phyloP scores from a whole-genome alignment of 2,113 vertebrate species.

The Gulo gulo region DNA sequence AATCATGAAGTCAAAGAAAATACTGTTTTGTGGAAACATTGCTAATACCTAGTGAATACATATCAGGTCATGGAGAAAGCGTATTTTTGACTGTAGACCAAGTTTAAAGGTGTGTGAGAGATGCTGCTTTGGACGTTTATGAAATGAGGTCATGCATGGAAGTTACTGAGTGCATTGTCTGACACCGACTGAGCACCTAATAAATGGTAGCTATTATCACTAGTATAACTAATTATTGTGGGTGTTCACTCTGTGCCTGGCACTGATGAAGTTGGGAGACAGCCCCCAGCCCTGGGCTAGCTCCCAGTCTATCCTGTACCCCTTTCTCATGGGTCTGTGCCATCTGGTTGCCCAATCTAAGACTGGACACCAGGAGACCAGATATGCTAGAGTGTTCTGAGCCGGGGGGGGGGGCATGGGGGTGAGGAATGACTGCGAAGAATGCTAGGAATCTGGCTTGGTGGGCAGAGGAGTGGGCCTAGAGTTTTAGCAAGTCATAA shows the following conservation, averaged over 20 bases:
- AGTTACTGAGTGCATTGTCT: not conserved
- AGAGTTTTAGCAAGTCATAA: not conserved
- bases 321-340: not conserved
- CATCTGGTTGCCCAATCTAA: not conserved
- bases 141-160: not conserved
- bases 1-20: not conserved
- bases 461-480: not conserved
- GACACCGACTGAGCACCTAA: not conserved
- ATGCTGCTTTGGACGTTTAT: not conserved
- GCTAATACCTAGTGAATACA: not conserved
- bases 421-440: not conserved
- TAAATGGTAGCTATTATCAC: not conserved
- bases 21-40: not conserved
- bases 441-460: conserved; percentile 5
- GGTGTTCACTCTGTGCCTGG: not conserved
- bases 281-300: not conserved
- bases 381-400: not conserved
- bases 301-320: not conserved
- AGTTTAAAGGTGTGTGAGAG: not conserved
- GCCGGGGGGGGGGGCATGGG: too few relatives aligned
- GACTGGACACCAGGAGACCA: not conserved
- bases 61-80: not conserved
- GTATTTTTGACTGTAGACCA: not conserved
- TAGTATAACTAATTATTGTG: not conserved
- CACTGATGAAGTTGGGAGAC: not conserved